These are phyloP conservation scores for Neoascia interrupta DNA, from an alignment of 2,888 invertebrate genomes.

Conservation along the genomic window DNA sequence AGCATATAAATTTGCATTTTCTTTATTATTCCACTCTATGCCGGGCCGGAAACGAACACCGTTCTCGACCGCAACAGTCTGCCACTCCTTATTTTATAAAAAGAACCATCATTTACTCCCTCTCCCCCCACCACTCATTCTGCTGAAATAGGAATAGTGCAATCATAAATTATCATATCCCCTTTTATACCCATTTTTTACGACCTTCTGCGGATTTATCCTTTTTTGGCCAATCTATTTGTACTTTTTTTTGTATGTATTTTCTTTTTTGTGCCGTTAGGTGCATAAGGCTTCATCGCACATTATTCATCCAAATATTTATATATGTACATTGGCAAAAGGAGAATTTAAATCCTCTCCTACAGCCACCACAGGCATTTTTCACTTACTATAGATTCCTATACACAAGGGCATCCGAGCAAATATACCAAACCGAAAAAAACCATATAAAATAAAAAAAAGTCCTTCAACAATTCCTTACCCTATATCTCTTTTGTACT, in stretches of 20 bases:
- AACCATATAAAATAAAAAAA: slow-evolving; percentile 12
- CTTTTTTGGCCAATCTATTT: slow-evolving; percentile 49
- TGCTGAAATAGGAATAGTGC: slow-evolving; percentile 50
- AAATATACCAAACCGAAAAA: background rate
- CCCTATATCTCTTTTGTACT: slow-evolving; percentile 34
- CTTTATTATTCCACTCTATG: slow-evolving; percentile 31
- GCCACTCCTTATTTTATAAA: slow-evolving; percentile 47
- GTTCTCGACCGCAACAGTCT: slow-evolving; percentile 54
- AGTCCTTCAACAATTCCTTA: slow-evolving; percentile 50
- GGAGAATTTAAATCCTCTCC: slow-evolving; percentile 39
- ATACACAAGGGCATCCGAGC: background rate
- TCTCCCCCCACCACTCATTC: too few relatives aligned
- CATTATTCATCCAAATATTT: slow-evolving; percentile 55
- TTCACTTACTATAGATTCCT: slow-evolving; percentile 16
- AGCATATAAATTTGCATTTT: slow-evolving; percentile 46
- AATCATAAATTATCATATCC: slow-evolving; percentile 66
- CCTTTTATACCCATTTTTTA: slow-evolving; percentile 47
- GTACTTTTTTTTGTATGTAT: background rate
- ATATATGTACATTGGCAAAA: background rate
- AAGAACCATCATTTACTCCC: too few relatives aligned
- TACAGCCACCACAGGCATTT: slow-evolving; percentile 42
- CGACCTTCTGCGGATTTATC: slow-evolving; percentile 49
- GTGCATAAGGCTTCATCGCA: slow-evolving; percentile 54
- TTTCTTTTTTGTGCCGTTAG: slow-evolving; percentile 35
- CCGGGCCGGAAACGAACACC: slow-evolving; percentile 2